Percentiles rank a stretch among this genome's conserved stretches.
Conservation (phyloP, 2,797 vertebrate species). For the Cyprinella venusta region DNA sequence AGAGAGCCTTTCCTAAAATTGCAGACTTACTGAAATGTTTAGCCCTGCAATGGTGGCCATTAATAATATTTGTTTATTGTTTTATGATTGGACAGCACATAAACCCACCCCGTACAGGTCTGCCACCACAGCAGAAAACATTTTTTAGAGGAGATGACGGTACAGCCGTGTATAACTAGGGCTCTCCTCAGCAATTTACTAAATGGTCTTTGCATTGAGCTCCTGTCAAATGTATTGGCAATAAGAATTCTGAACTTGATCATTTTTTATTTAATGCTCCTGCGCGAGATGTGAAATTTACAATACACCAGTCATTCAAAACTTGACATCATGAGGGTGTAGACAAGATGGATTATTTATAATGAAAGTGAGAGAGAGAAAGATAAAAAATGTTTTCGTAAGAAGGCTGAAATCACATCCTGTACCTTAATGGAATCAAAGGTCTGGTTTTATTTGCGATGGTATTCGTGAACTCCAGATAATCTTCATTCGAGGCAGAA, state of each 20-base stretch:
- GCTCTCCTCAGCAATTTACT: slow-evolving; percentile 40
- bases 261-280: slow-evolving; percentile 52
- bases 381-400: not conserved
- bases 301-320: slow-evolving; percentile 39
- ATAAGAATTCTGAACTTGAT: slow-evolving; percentile 32
- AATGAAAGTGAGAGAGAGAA: not conserved
- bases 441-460: not conserved
- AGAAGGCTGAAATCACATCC: not conserved
- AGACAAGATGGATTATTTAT: slow-evolving; percentile 2
- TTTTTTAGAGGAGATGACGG: slow-evolving; percentile 33
- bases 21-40: slow-evolving; percentile 38
- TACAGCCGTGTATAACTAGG: slow-evolving; percentile 3
- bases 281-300: slow-evolving; percentile 31
- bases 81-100: slow-evolving; percentile 41
- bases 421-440: not conserved
- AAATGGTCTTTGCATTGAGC: slow-evolving; percentile 56
- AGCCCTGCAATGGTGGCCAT: slow-evolving; percentile 33
- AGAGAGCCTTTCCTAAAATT: slow-evolving; percentile 17
- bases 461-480: not conserved
- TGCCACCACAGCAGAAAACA: slow-evolving; percentile 37
- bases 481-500: slow-evolving; percentile 7
- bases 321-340: slow-evolving; percentile 26
- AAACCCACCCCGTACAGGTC: slow-evolving; percentile 20
- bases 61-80: slow-evolving; percentile 46
- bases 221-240: slow-evolving; percentile 51